phyloP scores from a whole-genome alignment of 1,140 invertebrate species.

The Magallana gigas region DNA sequence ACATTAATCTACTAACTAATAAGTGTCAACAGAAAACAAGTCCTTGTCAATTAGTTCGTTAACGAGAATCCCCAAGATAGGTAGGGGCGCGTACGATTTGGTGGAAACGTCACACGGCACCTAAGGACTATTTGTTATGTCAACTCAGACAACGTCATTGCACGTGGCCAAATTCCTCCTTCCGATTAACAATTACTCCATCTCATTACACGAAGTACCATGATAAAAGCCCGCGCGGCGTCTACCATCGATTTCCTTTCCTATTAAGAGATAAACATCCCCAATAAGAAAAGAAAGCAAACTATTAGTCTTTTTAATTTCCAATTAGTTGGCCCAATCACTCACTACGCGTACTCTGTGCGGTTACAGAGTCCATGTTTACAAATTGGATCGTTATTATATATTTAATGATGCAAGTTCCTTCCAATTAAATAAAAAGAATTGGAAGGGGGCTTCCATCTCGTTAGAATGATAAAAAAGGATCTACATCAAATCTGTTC shows the following conservation, averaged over 20 bases:
- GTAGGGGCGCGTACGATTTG: conserved; percentile 1
- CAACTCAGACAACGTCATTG: conserved; percentile 18
- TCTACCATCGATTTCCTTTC: conserved; percentile 35
- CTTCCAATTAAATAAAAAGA: conserved; percentile 13
- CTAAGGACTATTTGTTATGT: conserved; percentile 26
- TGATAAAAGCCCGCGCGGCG: not conserved
- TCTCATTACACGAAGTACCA: conserved; percentile 28
- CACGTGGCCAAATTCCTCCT: conserved; percentile 9
- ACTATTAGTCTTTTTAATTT: conserved; percentile 56
- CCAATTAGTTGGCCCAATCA: conserved; percentile 43
- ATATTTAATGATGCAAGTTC: conserved; percentile 20
- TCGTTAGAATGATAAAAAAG: not conserved
- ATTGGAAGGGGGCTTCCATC: not conserved
- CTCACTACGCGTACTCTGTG: conserved; percentile 9
- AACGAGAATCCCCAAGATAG: conserved; percentile 13
- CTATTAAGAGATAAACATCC: conserved; percentile 53
- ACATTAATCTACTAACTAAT: conserved; percentile 28
- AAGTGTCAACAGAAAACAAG: conserved; percentile 15
- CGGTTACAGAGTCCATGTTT: conserved; percentile 18
- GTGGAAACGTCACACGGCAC: not conserved
- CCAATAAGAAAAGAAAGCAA: conserved; percentile 43
- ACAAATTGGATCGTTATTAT: conserved; percentile 38
- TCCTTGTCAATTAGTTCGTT: conserved; percentile 32
- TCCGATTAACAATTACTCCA: conserved; percentile 36
- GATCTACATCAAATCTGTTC: not conserved